Conservation (phyloP, 2,113 vertebrate genomes). For the Ailuropoda melanoleuca region DNA sequence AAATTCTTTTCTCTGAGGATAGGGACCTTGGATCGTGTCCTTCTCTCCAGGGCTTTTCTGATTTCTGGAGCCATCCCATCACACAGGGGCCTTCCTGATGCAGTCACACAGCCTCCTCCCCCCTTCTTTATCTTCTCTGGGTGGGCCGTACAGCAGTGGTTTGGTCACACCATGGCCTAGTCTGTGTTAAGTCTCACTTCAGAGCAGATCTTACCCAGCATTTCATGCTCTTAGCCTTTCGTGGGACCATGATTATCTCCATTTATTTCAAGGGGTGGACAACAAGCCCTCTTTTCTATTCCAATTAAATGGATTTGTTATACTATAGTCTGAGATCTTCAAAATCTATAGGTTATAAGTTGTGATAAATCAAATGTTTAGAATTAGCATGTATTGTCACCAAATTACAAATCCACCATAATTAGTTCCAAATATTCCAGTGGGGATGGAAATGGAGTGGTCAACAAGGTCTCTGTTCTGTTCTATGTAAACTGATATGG, state of each 20-base stretch:
- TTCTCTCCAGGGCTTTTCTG: neutral
- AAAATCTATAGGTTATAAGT: neutral
- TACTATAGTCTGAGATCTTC: neutral
- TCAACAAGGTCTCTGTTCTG: neutral
- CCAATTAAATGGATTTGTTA: neutral
- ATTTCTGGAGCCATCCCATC: neutral
- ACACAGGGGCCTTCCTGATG: neutral
- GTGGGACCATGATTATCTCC: neutral
- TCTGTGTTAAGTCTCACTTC: neutral
- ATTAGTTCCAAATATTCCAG: neutral
- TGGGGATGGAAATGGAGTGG: neutral
- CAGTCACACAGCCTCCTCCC: neutral
- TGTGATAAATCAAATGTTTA: neutral
- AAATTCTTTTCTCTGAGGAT: neutral
- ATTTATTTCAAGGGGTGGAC: neutral
- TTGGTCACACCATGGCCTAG: neutral
- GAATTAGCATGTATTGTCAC: neutral
- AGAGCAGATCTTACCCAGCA: neutral
- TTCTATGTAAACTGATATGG: neutral
- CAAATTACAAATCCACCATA: neutral
- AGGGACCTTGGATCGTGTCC: neutral
- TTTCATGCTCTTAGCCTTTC: neutral
- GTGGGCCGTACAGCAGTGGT: neutral
- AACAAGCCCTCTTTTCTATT: neutral
- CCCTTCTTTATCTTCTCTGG: neutral